phyloP scores from a whole-genome alignment of 2,797 vertebrate species.

The Ptychadena robeensis region DNA sequence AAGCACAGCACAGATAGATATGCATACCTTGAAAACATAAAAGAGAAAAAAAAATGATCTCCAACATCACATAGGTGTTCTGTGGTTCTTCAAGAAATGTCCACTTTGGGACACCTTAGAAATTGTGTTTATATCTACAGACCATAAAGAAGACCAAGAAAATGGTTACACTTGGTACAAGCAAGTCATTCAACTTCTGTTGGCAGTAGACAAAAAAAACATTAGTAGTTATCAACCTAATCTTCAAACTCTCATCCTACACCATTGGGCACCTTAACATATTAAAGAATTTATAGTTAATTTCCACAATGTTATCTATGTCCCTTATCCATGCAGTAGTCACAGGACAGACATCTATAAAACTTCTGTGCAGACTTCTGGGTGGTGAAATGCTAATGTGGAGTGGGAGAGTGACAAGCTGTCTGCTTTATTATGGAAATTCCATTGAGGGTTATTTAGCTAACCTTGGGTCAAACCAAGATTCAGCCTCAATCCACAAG shows the following conservation, averaged over 20 bases:
- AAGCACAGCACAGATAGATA: no score
- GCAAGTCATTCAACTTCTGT: no score
- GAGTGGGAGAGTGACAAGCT: constrained; percentile 1
- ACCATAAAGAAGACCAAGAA: no score
- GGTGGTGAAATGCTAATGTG: constrained; percentile 4
- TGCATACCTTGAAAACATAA: no score
- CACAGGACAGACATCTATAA: constrained; percentile 6
- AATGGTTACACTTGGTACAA: no score
- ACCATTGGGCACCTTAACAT: neutral
- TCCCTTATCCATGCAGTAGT: neutral
- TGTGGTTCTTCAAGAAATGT: no score
- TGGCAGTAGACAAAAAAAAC: neutral
- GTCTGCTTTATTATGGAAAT: constrained; percentile 29
- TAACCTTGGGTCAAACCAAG: constrained; percentile 54
- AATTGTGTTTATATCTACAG: no score
- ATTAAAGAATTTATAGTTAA: neutral
- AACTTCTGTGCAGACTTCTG: constrained; percentile 17
- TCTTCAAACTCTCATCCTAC: no score
- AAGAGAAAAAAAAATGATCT: no score
- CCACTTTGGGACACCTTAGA: no score
- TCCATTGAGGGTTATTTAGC: constrained; percentile 56
- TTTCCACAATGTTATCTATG: neutral
- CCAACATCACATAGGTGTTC: no score
- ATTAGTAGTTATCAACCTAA: neutral
- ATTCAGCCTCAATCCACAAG: constrained; percentile 52